Conservation (phyloP, 2,113 vertebrate genomes). For the Ceyx melanurus region DNA sequence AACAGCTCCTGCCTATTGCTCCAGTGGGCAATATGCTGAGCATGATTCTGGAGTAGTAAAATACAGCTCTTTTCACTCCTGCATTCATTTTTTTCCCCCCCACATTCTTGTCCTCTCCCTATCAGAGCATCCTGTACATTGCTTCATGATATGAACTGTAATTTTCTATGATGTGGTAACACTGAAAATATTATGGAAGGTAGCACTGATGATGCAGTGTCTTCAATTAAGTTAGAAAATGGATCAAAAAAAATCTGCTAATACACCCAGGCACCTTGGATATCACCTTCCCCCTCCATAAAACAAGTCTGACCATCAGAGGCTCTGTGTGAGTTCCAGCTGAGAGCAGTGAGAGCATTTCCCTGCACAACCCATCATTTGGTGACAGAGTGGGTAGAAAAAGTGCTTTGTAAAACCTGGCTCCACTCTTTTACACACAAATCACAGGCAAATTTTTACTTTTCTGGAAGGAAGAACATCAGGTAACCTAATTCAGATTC, state of each 20-base stretch:
- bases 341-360: background rate
- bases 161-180: background rate
- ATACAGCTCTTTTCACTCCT: background rate
- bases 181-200: background rate
- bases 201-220: background rate
- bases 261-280: background rate
- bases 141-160: background rate
- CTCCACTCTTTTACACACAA: background rate
- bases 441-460: background rate
- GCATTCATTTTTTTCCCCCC: background rate
- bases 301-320: background rate
- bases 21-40: background rate
- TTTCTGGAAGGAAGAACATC: conserved; percentile 3
- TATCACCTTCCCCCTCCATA: background rate
- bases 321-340: background rate
- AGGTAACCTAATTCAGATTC: conserved; percentile 18
- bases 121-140: background rate
- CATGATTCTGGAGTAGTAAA: background rate
- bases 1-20: background rate
- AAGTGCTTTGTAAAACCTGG: background rate
- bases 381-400: background rate
- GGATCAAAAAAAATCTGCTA: background rate
- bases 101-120: background rate
- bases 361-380: background rate
- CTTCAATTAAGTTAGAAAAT: background rate